Base-by-base conservation (phyloP, 2,888 invertebrate species). In the Xestobium rufovillosum region DNA sequence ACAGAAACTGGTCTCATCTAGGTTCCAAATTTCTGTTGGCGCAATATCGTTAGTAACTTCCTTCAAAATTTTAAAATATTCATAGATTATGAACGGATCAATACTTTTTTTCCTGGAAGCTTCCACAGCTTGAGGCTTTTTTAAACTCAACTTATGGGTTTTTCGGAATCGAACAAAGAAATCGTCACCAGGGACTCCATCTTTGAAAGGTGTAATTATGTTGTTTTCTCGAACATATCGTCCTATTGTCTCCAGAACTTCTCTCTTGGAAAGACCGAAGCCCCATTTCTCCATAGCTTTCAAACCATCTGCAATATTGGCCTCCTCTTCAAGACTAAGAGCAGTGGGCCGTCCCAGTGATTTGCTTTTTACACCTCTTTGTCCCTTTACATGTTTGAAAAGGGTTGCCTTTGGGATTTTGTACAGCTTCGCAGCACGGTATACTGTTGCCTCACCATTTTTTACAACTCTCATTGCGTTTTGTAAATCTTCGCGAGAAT, bases 281-380 rank as follows among this genome's bases (percentile, higher is more conserved):
- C 56, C 53, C 45, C 49, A 52, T 45, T 54, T 55, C 41, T 57
- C 52, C 41, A 56, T 42, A 9, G 30, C 31, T 28, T 41, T 45
- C 11, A 55, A 26, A 30, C 36, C 13, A 9, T 45, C 28, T 3
- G 52, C 52, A 23, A 53, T 31, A 36, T 39, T 45, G 14, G 32
- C 23, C 43, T 57, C 51, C 9, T 39, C 37, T 26, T 51, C 49
- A 14, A 27, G 8, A 17, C 50, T 40, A 29, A 58, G 38, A 16
- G 42, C 50, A 26, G 48, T 35, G 9, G 43, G 39, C 43, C 52
- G 41, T 9, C 53, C 56, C 25, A 34, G 11, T 13, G 45, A 42
- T 3, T 14, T 15, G 29, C n/a, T n/a, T n/a, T n/a, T n/a, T n/a
- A n/a, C n/a, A n/a, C n/a, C n/a, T 41, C 48, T 39, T 35, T 36